phyloP scores from a whole-genome alignment of 2,113 vertebrate genomes.

The Brachyhypopomus gauderio region DNA sequence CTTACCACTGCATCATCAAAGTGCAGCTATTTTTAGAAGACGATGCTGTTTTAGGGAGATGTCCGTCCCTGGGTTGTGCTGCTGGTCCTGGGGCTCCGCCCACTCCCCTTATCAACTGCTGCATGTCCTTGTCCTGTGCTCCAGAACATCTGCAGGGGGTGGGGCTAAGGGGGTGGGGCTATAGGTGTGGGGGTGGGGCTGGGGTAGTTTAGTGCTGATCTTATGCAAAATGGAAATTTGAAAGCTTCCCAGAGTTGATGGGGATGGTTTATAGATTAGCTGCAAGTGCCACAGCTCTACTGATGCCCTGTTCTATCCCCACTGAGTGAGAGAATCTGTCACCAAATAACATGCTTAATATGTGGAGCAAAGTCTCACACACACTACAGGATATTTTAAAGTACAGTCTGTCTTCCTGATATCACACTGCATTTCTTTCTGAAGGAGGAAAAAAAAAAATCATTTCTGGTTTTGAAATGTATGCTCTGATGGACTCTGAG shows the following conservation, averaged over 20 bases:
- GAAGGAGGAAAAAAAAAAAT: too few relatives aligned
- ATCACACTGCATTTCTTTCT: too few relatives aligned
- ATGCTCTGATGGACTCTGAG: too few relatives aligned
- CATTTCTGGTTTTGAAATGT: too few relatives aligned
- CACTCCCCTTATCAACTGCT: constrained; percentile 21
- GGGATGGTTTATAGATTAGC: not conserved
- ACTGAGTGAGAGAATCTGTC: too few relatives aligned
- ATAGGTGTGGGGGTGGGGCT: not conserved
- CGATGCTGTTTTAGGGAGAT: constrained; percentile 54
- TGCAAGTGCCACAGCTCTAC: not conserved
- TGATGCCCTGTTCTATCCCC: not conserved
- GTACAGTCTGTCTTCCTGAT: not conserved
- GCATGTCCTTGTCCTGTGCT: not conserved
- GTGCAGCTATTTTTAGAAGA: constrained; percentile 70
- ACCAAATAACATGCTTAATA: not conserved
- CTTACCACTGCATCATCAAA: constrained; percentile 70
- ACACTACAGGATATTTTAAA: not conserved
- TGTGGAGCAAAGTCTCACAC: not conserved
- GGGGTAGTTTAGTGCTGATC: not conserved
- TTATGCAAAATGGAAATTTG: not conserved
- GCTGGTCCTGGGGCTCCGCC: constrained; percentile 35
- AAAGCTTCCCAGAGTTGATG: not conserved
- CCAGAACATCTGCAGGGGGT: not conserved
- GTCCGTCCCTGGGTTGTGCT: constrained; percentile 52
- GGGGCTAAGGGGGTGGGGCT: too few relatives aligned